Evolutionary conservation across 2,888 invertebrate genomes (phyloP).

Genomic region (Himalopsyche tibetana): DNA sequence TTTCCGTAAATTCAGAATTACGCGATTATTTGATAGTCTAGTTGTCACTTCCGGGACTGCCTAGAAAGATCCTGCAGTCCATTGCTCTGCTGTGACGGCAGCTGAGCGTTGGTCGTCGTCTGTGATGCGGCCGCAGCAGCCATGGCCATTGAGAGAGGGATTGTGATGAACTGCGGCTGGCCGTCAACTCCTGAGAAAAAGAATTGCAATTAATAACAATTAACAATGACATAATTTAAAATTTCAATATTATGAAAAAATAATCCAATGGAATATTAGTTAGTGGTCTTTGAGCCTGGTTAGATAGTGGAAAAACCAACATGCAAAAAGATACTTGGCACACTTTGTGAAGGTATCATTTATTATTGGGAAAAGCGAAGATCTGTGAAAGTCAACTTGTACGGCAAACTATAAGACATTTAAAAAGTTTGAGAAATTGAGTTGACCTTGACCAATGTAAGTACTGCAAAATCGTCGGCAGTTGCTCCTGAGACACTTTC

Average conservation of each 20-base stretch:
- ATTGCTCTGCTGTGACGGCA: constrained; percentile 65
- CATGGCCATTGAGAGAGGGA: constrained; percentile 83
- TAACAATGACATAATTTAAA: constrained; percentile 1
- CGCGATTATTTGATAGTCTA: not conserved
- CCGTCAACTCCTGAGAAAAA: constrained; percentile 64
- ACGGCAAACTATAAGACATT: constrained; percentile 5
- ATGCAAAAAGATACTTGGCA: too few species aligned
- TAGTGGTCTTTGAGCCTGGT: too few species aligned
- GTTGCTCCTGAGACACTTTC: too few species aligned
- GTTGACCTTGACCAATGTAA: not conserved
- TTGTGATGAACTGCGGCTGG: constrained; percentile 83
- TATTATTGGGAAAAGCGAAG: too few species aligned
- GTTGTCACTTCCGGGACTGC: constrained; percentile 72
- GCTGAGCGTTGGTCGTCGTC: constrained; percentile 70
- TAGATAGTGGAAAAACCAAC: too few species aligned
- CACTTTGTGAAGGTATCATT: too few species aligned
- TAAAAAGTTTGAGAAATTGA: not conserved
- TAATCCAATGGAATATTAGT: too few species aligned
- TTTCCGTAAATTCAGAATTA: not conserved
- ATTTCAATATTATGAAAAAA: not conserved
- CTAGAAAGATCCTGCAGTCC: constrained; percentile 76
- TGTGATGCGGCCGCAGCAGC: constrained; percentile 74
- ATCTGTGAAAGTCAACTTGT: too few species aligned
- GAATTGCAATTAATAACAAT: constrained; percentile 28
- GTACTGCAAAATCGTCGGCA: too few species aligned